Conservation (phyloP, 2,888 invertebrate genomes). For the Callinectes sapidus region DNA sequence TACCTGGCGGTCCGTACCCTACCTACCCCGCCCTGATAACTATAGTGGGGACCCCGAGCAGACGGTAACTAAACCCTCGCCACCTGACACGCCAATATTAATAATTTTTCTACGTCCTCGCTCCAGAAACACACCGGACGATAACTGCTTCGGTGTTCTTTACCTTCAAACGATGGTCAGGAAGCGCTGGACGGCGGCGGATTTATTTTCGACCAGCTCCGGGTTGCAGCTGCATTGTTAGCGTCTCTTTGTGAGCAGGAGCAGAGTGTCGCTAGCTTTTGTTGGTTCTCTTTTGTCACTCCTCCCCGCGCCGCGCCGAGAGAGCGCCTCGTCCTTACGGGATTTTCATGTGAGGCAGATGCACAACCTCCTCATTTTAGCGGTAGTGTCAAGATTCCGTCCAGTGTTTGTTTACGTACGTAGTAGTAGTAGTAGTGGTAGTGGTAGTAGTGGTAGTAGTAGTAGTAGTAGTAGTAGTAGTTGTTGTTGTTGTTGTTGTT, state of each 20-base stretch:
- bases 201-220: slow-evolving; percentile 34
- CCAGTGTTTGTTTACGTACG: background rate
- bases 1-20: background rate
- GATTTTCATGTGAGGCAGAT: background rate
- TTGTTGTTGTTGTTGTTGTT: background rate
- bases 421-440: background rate
- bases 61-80: slow-evolving; percentile 6
- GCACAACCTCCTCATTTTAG: background rate
- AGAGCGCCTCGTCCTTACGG: slow-evolving; percentile 11
- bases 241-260: slow-evolving; percentile 28
- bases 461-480: background rate
- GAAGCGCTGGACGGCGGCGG: slow-evolving; percentile 25
- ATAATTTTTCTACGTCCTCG: slow-evolving; percentile 2
- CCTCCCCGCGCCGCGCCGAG: background rate
- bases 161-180: slow-evolving; percentile 36
- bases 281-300: slow-evolving; percentile 31
- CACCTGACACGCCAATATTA: slow-evolving; percentile 36
- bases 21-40: slow-evolving; percentile 5
- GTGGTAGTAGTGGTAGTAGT: background rate
- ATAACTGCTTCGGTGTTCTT: slow-evolving; percentile 30
- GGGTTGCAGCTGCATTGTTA: slow-evolving; percentile 28
- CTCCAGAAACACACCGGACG: background rate
- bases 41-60: background rate
- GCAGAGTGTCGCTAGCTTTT: slow-evolving; percentile 33
- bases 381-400: slow-evolving; percentile 12